A percentile compares a stretch with the other conserved stretches of the same genome.
These are phyloP conservation scores for Fopius arisanus DNA, from an alignment of 1,140 invertebrate species.

Conservation along the genomic window DNA sequence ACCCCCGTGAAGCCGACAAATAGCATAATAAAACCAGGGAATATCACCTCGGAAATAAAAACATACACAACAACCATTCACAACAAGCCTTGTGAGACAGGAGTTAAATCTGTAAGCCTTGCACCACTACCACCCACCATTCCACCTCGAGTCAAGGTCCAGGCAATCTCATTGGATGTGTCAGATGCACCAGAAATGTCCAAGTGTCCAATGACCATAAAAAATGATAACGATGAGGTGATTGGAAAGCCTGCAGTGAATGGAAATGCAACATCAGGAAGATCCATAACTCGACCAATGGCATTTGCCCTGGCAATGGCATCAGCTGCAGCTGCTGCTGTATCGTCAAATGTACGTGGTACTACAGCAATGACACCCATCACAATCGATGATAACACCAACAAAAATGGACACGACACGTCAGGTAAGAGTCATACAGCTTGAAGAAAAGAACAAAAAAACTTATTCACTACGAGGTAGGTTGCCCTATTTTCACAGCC, in stretches of 20 bases:
- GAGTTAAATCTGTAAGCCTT: background rate
- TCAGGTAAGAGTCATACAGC: background rate
- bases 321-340: slow-evolving; percentile 20
- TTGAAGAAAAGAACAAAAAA: background rate
- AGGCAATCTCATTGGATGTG: background rate
- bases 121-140: background rate
- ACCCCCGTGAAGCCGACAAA: slow-evolving; percentile 35
- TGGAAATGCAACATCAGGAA: background rate
- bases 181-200: background rate
- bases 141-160: background rate
- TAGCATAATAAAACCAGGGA: background rate
- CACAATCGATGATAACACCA: background rate
- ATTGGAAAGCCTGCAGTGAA: background rate
- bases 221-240: background rate
- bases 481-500: background rate
- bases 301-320: slow-evolving; percentile 31
- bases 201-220: background rate
- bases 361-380: background rate
- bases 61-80: background rate
- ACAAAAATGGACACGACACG: background rate
- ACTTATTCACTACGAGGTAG: background rate
- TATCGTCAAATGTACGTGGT: slow-evolving; percentile 2
- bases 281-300: slow-evolving; percentile 18
- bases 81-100: background rate
- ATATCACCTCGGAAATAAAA: background rate